Conservation (phyloP, 2,888 invertebrate species). For the Linyphia triangularis region DNA sequence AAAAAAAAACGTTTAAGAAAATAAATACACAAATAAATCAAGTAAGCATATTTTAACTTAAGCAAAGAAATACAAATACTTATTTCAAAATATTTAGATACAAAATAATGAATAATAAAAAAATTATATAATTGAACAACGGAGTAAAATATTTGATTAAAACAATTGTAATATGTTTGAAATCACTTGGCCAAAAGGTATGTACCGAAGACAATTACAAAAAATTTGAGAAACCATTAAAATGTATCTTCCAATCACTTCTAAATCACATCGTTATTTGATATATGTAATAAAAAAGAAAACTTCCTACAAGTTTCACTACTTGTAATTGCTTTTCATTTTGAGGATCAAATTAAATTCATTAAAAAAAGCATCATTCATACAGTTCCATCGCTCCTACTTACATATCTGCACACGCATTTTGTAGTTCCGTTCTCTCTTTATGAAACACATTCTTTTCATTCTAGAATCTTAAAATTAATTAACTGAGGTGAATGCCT, state of each 20-base stretch:
- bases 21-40: no score
- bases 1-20: no score
- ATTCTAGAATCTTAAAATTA: conserved; percentile 27
- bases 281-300: background rate
- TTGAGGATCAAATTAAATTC: conserved; percentile 3
- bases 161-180: no score
- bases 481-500: conserved; percentile 14
- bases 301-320: background rate
- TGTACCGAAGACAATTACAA: no score
- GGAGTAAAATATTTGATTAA: no score
- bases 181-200: no score
- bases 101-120: no score
- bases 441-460: conserved; percentile 21
- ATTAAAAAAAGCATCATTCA: background rate
- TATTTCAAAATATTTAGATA: no score
- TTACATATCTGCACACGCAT: background rate
- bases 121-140: no score
- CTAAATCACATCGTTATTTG: background rate
- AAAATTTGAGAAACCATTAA: background rate
- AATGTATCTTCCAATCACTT: background rate
- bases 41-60: no score
- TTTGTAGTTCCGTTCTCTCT: conserved; percentile 17
- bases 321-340: background rate
- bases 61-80: no score
- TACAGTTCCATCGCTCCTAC: background rate